Percentiles rank a stretch among this genome's conserved stretches.
Evolutionary conservation across 2,888 invertebrate genomes (phyloP).

Genomic region (Meganola albula): DNA sequence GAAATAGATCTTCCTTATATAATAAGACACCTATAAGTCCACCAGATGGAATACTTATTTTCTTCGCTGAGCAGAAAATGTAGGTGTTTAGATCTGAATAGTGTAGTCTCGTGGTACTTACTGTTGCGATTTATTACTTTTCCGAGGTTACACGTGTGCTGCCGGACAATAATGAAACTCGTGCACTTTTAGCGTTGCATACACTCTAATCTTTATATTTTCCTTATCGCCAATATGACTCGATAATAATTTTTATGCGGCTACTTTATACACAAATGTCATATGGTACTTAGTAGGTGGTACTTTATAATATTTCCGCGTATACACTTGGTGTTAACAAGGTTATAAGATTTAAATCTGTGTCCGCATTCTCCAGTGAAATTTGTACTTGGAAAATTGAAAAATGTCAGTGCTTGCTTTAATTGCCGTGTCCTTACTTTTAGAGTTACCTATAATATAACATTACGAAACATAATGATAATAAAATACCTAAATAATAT

Average conservation of each 20-base stretch:
- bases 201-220: slow-evolving; percentile 32
- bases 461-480: too few relatives aligned
- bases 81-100: too few relatives aligned
- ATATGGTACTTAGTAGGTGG: slow-evolving; percentile 16
- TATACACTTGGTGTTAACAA: slow-evolving; percentile 13
- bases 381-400: background rate
- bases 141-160: slow-evolving; percentile 60
- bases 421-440: too few relatives aligned
- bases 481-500: too few relatives aligned
- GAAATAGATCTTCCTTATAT: too few relatives aligned
- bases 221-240: slow-evolving; percentile 32
- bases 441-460: too few relatives aligned
- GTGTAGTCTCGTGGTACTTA: too few relatives aligned
- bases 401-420: too few relatives aligned
- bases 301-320: slow-evolving; percentile 32
- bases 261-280: slow-evolving; percentile 14
- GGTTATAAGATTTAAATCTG: slow-evolving; percentile 8
- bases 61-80: too few relatives aligned
- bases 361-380: slow-evolving; percentile 12
- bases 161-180: slow-evolving; percentile 43
- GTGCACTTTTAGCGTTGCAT: slow-evolving; percentile 42
- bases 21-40: too few relatives aligned
- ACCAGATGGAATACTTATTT: too few relatives aligned
- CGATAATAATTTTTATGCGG: slow-evolving; percentile 25
- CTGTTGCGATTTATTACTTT: slow-evolving; percentile 34